These are phyloP conservation scores for Eurytoma californica DNA, from an alignment of 2,888 invertebrate species.

Conservation along the genomic window DNA sequence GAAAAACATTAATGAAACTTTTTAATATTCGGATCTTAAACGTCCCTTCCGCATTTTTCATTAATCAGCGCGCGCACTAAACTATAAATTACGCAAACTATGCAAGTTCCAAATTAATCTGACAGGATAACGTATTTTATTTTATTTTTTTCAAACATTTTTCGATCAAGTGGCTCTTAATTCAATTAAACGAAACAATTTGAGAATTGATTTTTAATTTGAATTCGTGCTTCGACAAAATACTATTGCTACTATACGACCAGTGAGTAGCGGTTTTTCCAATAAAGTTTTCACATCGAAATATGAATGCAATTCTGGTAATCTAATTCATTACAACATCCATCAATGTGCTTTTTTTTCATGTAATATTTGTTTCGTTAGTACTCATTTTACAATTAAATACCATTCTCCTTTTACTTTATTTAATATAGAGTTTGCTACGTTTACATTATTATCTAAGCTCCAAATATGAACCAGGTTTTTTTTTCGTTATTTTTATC, in stretches of 20 bases:
- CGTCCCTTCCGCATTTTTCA: not conserved
- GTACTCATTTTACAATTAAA: constrained; percentile 67
- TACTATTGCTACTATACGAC: constrained; percentile 23
- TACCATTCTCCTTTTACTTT: constrained; percentile 63
- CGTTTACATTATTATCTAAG: constrained; percentile 70
- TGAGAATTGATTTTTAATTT: constrained; percentile 9
- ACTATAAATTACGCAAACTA: constrained; percentile 4
- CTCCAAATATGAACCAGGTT: constrained; percentile 69
- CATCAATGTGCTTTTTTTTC: constrained; percentile 67
- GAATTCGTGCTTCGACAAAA: constrained; percentile 24
- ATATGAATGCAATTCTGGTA: constrained; percentile 67
- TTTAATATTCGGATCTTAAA: constrained; percentile 1
- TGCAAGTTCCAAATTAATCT: constrained; percentile 1
- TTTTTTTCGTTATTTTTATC: constrained; percentile 52
- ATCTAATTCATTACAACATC: constrained; percentile 69
- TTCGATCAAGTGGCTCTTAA: not conserved
- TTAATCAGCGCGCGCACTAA: constrained; percentile 15
- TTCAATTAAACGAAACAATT: not conserved
- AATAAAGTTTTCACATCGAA: constrained; percentile 63
- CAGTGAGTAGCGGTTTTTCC: constrained; percentile 59
- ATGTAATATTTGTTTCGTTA: constrained; percentile 67
- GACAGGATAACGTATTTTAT: not conserved
- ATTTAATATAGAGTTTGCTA: constrained; percentile 70
- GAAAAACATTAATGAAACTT: not conserved
- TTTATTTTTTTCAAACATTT: not conserved